Evolutionary conservation across 2,888 invertebrate species (phyloP).

Genomic region (Torymus auratus): DNA sequence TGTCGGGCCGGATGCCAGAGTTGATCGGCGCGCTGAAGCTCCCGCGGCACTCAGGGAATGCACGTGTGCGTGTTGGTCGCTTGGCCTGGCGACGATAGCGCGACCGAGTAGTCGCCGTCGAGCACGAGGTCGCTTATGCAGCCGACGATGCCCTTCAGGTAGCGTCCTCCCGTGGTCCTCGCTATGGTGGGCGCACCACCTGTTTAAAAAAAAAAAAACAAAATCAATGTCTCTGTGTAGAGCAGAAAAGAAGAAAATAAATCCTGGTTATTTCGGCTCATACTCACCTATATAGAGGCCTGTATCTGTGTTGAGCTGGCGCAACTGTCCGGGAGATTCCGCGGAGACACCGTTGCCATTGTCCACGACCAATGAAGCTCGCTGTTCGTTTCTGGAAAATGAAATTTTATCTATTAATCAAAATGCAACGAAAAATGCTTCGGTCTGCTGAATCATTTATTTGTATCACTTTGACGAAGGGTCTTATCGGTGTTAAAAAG

Average conservation of each 20-base stretch:
- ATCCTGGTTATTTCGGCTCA: no score
- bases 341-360: slow-evolving; percentile 88
- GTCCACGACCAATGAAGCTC: slow-evolving; percentile 93
- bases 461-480: no score
- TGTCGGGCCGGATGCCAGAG: neutral
- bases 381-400: slow-evolving; percentile 86
- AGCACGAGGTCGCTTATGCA: slow-evolving; percentile 90
- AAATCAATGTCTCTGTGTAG: no score
- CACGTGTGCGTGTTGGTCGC: slow-evolving; percentile 80
- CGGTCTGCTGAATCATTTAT: no score
- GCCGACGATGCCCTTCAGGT: slow-evolving; percentile 86
- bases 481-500: no score
- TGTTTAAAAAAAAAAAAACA: slow-evolving; percentile 68
- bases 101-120: slow-evolving; percentile 87
- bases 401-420: neutral
- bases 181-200: slow-evolving; percentile 89
- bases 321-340: slow-evolving; percentile 89
- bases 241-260: no score
- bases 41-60: slow-evolving; percentile 71
- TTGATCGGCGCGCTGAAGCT: slow-evolving; percentile 14
- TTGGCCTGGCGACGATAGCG: slow-evolving; percentile 82
- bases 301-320: slow-evolving; percentile 90
- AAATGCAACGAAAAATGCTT: neutral
- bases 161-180: slow-evolving; percentile 84
- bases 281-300: slow-evolving; percentile 91